These are phyloP conservation scores for Macropus fuliginosus DNA, from an alignment of 2,797 vertebrate species.

Conservation along the genomic window DNA sequence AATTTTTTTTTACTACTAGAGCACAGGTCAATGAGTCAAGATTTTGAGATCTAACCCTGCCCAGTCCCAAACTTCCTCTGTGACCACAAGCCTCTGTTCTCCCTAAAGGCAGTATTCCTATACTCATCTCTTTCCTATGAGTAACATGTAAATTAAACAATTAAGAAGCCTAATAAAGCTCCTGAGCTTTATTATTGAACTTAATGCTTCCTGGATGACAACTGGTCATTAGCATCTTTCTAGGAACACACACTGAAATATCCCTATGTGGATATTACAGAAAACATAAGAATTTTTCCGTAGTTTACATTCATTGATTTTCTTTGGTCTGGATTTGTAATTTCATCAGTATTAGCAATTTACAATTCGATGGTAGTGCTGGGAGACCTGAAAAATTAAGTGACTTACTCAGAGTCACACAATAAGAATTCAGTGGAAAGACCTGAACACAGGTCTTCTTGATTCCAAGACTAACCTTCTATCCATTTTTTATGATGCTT, in stretches of 20 bases:
- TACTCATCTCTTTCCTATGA: constrained; percentile 31
- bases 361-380: not conserved
- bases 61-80: constrained; percentile 39
- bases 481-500: not conserved
- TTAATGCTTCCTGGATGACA: constrained; percentile 5
- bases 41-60: constrained; percentile 43
- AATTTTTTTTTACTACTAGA: constrained; percentile 22
- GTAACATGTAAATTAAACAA: constrained; percentile 24
- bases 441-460: not conserved
- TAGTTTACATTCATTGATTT: not conserved
- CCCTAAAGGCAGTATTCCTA: constrained; percentile 38
- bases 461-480: not conserved
- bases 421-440: not conserved
- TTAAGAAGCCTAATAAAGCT: constrained; percentile 28
- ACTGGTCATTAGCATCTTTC: constrained; percentile 29
- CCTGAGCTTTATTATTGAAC: constrained; percentile 50
- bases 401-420: not conserved
- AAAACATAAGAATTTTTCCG: not conserved
- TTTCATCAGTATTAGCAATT: not conserved
- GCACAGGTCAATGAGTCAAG: constrained; percentile 18
- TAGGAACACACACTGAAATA: constrained; percentile 37
- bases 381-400: not conserved
- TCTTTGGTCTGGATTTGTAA: not conserved
- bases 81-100: constrained; percentile 14
- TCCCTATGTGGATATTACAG: not conserved